Percentiles rank a stretch among this genome's conserved stretches.
Evolutionary conservation across 2,888 invertebrate genomes (phyloP).

Genomic region (Sphinx pinastri): DNA sequence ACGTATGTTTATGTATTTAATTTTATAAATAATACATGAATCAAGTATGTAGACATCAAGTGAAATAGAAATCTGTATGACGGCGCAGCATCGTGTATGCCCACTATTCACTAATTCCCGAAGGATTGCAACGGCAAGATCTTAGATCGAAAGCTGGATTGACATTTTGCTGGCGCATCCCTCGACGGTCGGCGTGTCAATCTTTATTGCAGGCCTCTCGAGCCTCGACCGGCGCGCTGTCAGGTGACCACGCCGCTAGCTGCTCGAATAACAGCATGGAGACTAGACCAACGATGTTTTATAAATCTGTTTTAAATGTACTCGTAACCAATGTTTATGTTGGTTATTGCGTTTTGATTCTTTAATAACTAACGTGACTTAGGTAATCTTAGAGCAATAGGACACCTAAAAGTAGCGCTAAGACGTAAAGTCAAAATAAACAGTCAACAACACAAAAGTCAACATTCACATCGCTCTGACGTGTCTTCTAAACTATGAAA

Average conservation of each 20-base stretch:
- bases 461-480: too few relatives aligned
- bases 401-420: too few relatives aligned
- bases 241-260: constrained; percentile 52
- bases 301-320: neutral
- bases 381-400: too few relatives aligned
- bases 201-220: constrained; percentile 65
- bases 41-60: constrained; percentile 26
- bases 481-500: too few relatives aligned
- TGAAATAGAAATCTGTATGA: constrained; percentile 22
- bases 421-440: too few relatives aligned
- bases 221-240: constrained; percentile 44
- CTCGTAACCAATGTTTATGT: too few relatives aligned
- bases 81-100: constrained; percentile 36
- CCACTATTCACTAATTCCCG: constrained; percentile 55
- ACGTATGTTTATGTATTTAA: neutral
- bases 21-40: constrained; percentile 15
- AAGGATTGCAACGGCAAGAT: constrained; percentile 54
- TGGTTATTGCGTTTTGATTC: too few relatives aligned
- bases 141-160: constrained; percentile 73
- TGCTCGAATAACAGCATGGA: constrained; percentile 41
- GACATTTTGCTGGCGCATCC: constrained; percentile 68
- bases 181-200: constrained; percentile 65
- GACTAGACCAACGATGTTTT: neutral
- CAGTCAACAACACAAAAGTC: too few relatives aligned
- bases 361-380: too few relatives aligned